phyloP scores from a whole-genome alignment of 2,113 vertebrate species.

The Sinocyclocheilus maitianheensis region DNA sequence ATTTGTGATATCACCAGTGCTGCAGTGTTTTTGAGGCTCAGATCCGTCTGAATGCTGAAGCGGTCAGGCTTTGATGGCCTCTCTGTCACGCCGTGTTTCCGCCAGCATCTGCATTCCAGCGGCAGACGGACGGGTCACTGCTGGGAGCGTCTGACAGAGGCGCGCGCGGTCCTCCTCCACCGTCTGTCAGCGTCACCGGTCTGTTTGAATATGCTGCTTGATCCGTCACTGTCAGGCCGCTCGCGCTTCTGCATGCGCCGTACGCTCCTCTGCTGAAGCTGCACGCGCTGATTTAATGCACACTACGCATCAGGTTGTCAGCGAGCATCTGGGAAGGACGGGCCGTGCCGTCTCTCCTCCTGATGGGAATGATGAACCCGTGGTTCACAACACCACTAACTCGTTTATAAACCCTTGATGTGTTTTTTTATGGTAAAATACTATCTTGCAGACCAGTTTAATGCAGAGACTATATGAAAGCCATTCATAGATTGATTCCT shows the following conservation, averaged over 20 bases:
- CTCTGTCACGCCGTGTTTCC: constrained; percentile 15
- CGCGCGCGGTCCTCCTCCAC: constrained; percentile 35
- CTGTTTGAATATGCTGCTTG: constrained; percentile 47
- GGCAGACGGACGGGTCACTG: constrained; percentile 48
- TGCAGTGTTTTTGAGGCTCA: neutral
- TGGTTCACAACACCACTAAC: neutral
- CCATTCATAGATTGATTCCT: neutral
- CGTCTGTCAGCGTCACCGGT: constrained; percentile 47
- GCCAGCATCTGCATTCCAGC: constrained; percentile 39
- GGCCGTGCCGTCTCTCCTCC: neutral
- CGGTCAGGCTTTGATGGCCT: constrained; percentile 12
- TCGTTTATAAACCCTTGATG: neutral
- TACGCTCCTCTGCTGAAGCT: neutral
- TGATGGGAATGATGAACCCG: neutral
- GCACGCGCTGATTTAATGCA: neutral
- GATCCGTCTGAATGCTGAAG: neutral
- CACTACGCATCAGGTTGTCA: neutral
- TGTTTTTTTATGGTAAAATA: neutral
- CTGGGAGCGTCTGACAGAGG: constrained; percentile 33
- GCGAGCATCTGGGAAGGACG: neutral
- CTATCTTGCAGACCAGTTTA: neutral
- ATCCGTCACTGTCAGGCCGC: constrained; percentile 29
- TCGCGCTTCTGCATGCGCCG: neutral
- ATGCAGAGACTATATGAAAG: neutral
- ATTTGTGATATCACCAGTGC: neutral